These are phyloP conservation scores for Meloidogyne floridensis DNA, from an alignment of 1,140 invertebrate genomes.

Conservation along the genomic window DNA sequence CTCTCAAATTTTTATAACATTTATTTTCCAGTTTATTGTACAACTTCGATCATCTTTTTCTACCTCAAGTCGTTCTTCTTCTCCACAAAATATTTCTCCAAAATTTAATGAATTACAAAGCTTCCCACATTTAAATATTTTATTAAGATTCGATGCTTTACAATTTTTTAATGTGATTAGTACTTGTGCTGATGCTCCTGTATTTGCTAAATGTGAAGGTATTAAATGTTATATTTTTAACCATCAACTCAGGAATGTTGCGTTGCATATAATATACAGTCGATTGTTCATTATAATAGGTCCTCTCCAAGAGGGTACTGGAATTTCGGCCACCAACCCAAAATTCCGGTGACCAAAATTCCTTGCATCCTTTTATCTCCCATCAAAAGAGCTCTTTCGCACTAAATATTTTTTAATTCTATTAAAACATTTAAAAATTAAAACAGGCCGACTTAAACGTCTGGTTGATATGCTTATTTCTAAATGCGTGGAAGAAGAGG, in stretches of 20 bases:
- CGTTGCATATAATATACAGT: too few species aligned
- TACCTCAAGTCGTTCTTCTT: conserved; percentile 30
- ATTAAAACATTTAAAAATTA: conserved; percentile 15
- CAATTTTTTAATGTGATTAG: conserved; percentile 82
- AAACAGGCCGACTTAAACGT: conserved; percentile 46
- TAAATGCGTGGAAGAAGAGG: conserved; percentile 41
- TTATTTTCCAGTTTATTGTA: conserved; percentile 34
- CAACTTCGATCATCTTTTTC: conserved; percentile 37
- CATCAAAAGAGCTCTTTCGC: too few species aligned
- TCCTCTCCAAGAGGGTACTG: too few species aligned
- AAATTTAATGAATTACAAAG: conserved; percentile 32
- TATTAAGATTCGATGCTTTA: conserved; percentile 82
- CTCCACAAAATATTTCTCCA: not conserved
- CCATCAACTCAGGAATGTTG: too few species aligned
- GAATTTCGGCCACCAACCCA: too few species aligned
- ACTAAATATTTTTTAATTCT: conserved; percentile 7
- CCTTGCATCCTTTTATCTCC: too few species aligned
- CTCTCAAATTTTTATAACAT: conserved; percentile 66
- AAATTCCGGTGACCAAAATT: too few species aligned
- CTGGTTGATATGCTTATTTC: conserved; percentile 47
- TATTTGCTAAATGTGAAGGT: conserved; percentile 50
- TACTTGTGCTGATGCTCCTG: conserved; percentile 58
- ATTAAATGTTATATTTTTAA: not conserved
- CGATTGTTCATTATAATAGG: too few species aligned
- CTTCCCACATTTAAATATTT: conserved; percentile 71